Evolutionary conservation across 2,888 invertebrate genomes (phyloP).

Genomic region (Anthrax anthrax): DNA sequence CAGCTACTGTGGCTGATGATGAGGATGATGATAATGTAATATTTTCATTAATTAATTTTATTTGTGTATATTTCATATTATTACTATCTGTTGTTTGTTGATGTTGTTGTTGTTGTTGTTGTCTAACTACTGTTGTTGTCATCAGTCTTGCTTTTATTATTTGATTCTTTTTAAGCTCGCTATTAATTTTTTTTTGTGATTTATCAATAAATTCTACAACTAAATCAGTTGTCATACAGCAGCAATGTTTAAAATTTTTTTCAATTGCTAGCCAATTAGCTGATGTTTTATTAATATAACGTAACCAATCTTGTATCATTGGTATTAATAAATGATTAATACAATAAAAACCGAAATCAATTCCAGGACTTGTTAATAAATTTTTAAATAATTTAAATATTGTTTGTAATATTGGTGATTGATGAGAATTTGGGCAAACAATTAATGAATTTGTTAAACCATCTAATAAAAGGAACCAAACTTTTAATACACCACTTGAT

Average conservation of each 20-base stretch:
- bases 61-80: conserved; percentile 29
- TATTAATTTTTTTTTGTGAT: conserved; percentile 40
- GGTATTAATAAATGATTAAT: conserved; percentile 84
- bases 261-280: conserved; percentile 62
- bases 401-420: conserved; percentile 73
- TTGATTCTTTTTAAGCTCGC: neutral
- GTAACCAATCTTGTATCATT: conserved; percentile 84
- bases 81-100: too few species aligned
- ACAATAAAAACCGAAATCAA: conserved; percentile 80
- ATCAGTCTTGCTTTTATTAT: conserved; percentile 15
- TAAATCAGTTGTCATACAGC: conserved; percentile 81
- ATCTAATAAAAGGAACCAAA: conserved; percentile 81
- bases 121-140: conserved; percentile 29
- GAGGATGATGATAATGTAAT: too few species aligned
- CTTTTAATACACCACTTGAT: conserved; percentile 70
- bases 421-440: conserved; percentile 76
- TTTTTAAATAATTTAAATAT: conserved; percentile 71
- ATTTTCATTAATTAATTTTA: conserved; percentile 28
- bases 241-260: conserved; percentile 88
- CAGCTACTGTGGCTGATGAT: conserved; percentile 16
- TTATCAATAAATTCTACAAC: conserved; percentile 74
- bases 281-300: conserved; percentile 56
- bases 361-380: conserved; percentile 65
- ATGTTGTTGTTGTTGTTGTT: too few species aligned
- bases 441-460: conserved; percentile 70